Conservation (phyloP, 2,797 vertebrate species). For the Falco concolor region DNA sequence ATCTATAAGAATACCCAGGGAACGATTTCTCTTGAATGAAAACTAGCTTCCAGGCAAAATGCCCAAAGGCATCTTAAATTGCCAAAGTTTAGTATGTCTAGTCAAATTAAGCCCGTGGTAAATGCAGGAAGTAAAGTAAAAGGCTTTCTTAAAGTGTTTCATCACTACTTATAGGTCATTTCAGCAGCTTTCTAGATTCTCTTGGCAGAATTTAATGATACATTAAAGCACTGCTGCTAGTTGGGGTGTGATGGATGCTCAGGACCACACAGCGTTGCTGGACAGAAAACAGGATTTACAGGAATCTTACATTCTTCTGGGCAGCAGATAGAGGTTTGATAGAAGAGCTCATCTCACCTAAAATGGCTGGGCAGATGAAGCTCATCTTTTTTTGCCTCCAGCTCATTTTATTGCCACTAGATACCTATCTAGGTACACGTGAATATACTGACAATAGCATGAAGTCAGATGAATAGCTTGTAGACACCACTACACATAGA, state of each 20-base stretch:
- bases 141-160: not conserved
- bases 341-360: not conserved
- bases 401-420: not conserved
- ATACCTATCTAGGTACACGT: not conserved
- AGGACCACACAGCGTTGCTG: not conserved
- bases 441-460: not conserved
- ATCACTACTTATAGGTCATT: not conserved
- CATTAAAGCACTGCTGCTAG: not conserved
- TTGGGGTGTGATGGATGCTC: not conserved
- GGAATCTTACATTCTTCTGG: not conserved
- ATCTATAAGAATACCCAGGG: not conserved
- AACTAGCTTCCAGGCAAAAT: not conserved
- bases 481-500: not conserved
- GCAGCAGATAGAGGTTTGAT: not conserved
- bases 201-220: not conserved
- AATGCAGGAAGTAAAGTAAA: not conserved
- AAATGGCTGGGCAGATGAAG: not conserved
- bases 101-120: not conserved
- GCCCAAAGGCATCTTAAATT: not conserved
- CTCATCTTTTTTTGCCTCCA: not conserved
- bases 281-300: not conserved
- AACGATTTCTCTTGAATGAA: not conserved
- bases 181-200: not conserved
- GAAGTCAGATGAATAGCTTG: not conserved
- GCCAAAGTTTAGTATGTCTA: not conserved